These are phyloP conservation scores for Steinernema feltiae DNA, from an alignment of 1,140 invertebrate genomes.

Conservation along the genomic window DNA sequence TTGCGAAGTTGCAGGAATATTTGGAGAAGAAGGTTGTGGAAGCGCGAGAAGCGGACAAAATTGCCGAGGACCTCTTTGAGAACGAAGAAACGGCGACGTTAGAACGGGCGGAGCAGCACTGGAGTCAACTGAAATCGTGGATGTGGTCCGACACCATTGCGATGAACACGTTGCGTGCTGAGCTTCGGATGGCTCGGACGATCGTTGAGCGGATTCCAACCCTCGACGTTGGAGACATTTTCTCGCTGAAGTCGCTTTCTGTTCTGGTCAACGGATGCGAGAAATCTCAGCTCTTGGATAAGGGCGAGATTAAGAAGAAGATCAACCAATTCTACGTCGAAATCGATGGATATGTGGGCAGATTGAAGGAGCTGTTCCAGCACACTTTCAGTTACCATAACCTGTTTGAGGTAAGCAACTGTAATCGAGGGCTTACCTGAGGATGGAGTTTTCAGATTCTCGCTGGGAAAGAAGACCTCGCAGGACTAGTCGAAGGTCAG, in stretches of 20 bases:
- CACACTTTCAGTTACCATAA: slow-evolving; percentile 8
- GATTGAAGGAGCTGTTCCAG: not conserved
- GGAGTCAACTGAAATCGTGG: not conserved
- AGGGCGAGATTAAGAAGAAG: not conserved
- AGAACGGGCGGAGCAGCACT: too few species aligned
- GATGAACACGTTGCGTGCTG: not conserved
- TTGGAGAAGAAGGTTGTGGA: not conserved
- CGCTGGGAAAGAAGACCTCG: slow-evolving; percentile 22
- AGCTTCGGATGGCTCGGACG: not conserved
- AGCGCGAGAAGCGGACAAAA: not conserved
- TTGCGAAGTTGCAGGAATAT: not conserved
- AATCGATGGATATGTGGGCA: not conserved
- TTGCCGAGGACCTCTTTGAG: not conserved
- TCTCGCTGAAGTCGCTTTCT: not conserved
- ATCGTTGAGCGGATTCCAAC: not conserved
- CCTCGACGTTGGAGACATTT: slow-evolving; percentile 15
- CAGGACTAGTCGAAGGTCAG: slow-evolving; percentile 23
- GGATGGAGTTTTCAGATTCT: slow-evolving; percentile 29
- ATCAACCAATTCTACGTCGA: not conserved
- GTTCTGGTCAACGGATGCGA: not conserved
- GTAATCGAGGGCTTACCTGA: not conserved
- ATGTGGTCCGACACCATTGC: slow-evolving; percentile 6
- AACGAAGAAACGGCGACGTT: not conserved
- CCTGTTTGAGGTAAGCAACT: slow-evolving; percentile 24
- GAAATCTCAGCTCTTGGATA: not conserved